Percentiles rank a stretch among this genome's conserved stretches.
Conservation (phyloP, 2,888 invertebrate species). For the Protonemura montana region DNA sequence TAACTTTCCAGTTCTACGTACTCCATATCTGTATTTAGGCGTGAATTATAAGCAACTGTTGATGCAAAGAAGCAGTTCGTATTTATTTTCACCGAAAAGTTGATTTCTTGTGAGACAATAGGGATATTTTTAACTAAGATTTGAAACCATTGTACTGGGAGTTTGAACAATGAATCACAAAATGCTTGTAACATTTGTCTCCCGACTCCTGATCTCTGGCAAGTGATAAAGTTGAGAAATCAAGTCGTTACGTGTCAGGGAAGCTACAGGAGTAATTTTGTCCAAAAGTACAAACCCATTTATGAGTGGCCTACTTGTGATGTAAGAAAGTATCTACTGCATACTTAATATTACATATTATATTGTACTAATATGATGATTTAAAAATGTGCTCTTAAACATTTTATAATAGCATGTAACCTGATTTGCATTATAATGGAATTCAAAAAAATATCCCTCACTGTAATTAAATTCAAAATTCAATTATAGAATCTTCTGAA, state of each 20-base stretch:
- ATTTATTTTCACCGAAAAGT: background rate
- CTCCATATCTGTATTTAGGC: background rate
- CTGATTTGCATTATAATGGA: conserved; percentile 1
- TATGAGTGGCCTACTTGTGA: background rate
- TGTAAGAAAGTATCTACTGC: background rate
- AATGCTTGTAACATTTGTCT: background rate
- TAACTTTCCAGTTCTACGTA: background rate
- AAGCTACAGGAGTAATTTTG: background rate
- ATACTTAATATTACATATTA: background rate
- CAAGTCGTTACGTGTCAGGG: background rate
- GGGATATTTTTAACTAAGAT: background rate
- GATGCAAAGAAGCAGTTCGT: background rate
- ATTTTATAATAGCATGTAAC: background rate
- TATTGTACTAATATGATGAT: background rate
- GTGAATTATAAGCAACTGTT: background rate
- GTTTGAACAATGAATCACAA: background rate
- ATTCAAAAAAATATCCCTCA: conserved; percentile 23
- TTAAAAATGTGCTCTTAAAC: background rate
- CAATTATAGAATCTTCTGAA: too few species aligned
- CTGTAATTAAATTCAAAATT: conserved; percentile 14
- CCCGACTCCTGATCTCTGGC: background rate
- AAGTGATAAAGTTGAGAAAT: background rate
- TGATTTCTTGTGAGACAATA: background rate
- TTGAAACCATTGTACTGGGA: background rate
- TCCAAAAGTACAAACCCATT: background rate